Base-by-base conservation (phyloP, 1,140 invertebrate species). In the Solenopsis fugax region DNA sequence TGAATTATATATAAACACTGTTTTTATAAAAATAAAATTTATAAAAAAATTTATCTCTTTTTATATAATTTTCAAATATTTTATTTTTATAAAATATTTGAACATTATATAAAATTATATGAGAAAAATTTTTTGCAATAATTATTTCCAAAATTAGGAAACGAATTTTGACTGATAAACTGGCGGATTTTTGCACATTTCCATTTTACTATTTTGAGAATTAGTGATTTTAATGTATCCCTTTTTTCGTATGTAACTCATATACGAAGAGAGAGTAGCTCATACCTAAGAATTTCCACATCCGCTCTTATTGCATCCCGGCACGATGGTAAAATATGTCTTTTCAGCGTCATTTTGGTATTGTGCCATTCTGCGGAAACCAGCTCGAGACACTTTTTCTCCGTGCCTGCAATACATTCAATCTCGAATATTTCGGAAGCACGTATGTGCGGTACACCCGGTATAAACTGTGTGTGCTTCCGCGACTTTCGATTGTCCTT, bases 361-460 rank as follows among this genome's bases (percentile, higher is more conserved):
- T 91, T 94, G 60, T 94, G 90, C 93, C 93, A 94, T 64, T 94
- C 93, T 6, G 93, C 93, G 54, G 87, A 93, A 16, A 93, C 88
- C 4, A 93, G 18, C 10, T 93, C 92, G 4, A 94, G 72, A 62
- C 91, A 92, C 45, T 91, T 91, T 85, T 93, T 92, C 50, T 94
- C 93, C 4, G 93, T 94, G 3, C 93, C 93, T 0, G 92, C 85
- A n/a, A 94, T 72, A 85, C 85, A 93, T 18, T 90, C 92, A 7
- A 94, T 92, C 62, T 94, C 93, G 48, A 93, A 92, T 67, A 94
- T 89, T 7, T 94, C 93, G 0, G 92, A 85, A 7, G 90, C 78
- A 24, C 24, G 58, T 45, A 93, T 71, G 12, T 92, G 85, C 0
- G 93, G 93, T 7, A 93, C 75, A 29, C 91, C 92, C 2, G 89